These are phyloP conservation scores for Diuraphis noxia DNA, from an alignment of 1,140 invertebrate genomes.

Conservation along the genomic window DNA sequence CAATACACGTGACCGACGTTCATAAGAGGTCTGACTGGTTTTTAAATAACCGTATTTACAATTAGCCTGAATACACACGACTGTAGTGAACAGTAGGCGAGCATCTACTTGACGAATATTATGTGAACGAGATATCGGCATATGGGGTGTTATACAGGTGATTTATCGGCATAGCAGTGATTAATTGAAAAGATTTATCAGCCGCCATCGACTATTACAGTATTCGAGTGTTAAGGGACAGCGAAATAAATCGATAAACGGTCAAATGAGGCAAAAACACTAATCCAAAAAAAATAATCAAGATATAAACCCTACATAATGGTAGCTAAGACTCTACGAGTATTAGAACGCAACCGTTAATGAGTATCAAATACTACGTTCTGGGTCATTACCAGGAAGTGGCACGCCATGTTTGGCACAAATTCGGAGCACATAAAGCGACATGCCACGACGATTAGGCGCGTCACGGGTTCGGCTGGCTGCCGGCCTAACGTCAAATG, in stretches of 20 bases:
- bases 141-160: neutral
- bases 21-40: neutral
- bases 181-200: neutral
- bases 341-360: neutral
- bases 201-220: neutral
- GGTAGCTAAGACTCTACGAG: neutral
- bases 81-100: neutral
- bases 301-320: neutral
- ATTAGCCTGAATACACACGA: neutral
- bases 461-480: neutral
- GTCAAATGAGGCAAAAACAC: neutral
- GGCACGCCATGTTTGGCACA: slow-evolving; percentile 22
- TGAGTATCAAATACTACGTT: neutral
- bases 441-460: too few species aligned
- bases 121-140: neutral
- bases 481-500: neutral
- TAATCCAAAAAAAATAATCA: neutral
- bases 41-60: neutral
- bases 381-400: slow-evolving; percentile 42
- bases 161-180: neutral
- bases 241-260: neutral
- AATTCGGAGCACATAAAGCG: neutral
- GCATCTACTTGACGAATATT: neutral
- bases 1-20: neutral
- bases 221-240: neutral